A percentile compares a stretch with the other conserved stretches of the same genome.
Evolutionary conservation across 2,113 vertebrate species (phyloP).

Genomic region (Ceuthmochares aereus): DNA sequence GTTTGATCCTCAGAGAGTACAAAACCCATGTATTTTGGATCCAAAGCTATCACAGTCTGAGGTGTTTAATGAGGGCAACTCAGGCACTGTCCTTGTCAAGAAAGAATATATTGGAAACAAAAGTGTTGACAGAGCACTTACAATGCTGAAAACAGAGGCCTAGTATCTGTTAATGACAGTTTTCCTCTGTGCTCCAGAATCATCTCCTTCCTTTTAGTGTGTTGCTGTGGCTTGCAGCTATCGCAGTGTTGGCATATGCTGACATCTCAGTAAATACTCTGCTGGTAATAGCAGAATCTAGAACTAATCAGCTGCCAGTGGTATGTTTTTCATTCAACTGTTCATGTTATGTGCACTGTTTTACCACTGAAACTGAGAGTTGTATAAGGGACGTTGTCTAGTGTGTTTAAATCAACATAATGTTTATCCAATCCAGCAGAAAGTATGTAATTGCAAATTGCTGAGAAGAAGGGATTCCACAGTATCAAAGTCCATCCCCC

Average conservation of each 20-base stretch:
- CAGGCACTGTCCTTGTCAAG: not conserved
- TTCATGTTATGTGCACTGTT: not conserved
- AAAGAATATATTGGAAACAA: not conserved
- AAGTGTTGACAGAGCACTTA: not conserved
- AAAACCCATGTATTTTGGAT: not conserved
- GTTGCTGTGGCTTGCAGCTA: not conserved
- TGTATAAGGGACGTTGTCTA: not conserved
- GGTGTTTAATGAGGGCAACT: not conserved
- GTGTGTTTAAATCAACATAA: not conserved
- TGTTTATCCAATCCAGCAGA: not conserved
- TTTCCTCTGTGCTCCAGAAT: not conserved
- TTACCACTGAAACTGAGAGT: not conserved
- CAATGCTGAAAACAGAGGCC: not conserved
- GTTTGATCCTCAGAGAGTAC: not conserved
- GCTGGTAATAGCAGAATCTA: not conserved
- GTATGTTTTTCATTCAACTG: not conserved
- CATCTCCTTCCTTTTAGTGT: not conserved
- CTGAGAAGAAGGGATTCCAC: not conserved
- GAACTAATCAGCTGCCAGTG: not conserved
- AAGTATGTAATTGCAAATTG: not conserved
- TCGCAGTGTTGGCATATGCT: not conserved
- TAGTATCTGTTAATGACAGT: not conserved
- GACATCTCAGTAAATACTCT: not conserved
- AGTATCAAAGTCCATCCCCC: not conserved
- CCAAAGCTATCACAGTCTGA: not conserved